Evolutionary conservation across 37 sponge, comb jelly and placozoan species (phyloP), one percentile per base, ranked within the genome.

Genomic region (Mnemiopsis leidyi): DNA sequence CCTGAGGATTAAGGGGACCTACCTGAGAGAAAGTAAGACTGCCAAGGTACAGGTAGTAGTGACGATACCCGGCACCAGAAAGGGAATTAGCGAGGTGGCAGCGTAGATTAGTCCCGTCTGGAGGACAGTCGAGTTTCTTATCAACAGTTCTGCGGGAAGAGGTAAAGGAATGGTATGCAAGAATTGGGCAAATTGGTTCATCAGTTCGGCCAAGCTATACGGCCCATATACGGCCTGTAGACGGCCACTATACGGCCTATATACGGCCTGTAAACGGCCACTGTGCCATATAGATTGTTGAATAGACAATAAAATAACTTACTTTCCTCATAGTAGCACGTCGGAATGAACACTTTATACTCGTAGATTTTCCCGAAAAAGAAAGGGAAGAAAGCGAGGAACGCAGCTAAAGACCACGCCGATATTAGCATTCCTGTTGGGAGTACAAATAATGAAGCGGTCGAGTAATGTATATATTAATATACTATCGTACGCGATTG

Each of bases 251-350:
- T n/a, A n/a, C n/a, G n/a, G n/a, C n/a, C n/a, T n/a, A n/a, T n/a
- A n/a, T n/a, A n/a, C n/a, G n/a, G n/a, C n/a, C n/a, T n/a, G n/a
- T n/a, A n/a, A n/a, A n/a, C n/a, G n/a, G n/a, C n/a, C n/a, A n/a
- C n/a, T n/a, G n/a, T n/a, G n/a, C n/a, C n/a, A n/a, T n/a, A n/a
- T n/a, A n/a, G n/a, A n/a, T n/a, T n/a, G n/a, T n/a, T n/a, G n/a
- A n/a, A n/a, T n/a, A n/a, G n/a, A n/a, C n/a, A n/a, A n/a, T n/a
- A 48, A 48, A 48, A 5, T 48, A 48, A 48, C 61, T 3, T 18
- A 71, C 75, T 24, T 71, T 71, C 75, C 5, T 71, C 75, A 18
- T 29, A 71, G 75, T 71, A 71, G 75, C 75, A 71, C 5, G 75
- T 71, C 3, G 75, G 75, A 18, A 71, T 71, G 23, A 71, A 71